A percentile compares a stretch with the other conserved stretches of the same genome.
Evolutionary conservation across 2,888 invertebrate genomes (phyloP).

Genomic region (Ceriagrion tenellum): DNA sequence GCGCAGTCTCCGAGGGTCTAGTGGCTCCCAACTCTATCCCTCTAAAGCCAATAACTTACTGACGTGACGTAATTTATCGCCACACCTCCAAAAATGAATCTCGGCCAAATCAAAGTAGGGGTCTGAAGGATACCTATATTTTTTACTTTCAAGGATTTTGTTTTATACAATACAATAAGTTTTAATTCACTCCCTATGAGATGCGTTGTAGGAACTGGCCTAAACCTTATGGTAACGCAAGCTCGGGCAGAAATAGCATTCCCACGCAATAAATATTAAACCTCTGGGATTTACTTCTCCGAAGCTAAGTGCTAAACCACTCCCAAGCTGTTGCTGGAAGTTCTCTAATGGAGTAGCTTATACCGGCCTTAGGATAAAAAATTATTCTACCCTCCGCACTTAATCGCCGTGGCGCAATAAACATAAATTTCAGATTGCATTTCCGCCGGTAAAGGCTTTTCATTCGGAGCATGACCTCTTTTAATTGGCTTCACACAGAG

Average conservation of each 20-base stretch:
- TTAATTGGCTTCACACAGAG: conserved; percentile 56
- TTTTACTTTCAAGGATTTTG: too few species aligned
- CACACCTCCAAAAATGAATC: too few species aligned
- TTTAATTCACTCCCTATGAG: too few species aligned
- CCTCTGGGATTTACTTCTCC: background rate
- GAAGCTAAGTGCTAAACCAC: background rate
- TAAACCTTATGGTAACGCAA: background rate
- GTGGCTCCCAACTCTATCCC: too few species aligned
- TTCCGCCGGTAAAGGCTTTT: conserved; percentile 51
- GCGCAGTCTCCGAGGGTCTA: too few species aligned
- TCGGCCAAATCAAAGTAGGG: too few species aligned
- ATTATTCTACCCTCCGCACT: background rate
- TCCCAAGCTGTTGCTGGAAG: background rate
- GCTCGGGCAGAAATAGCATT: background rate
- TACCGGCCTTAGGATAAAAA: background rate
- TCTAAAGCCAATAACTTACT: too few species aligned
- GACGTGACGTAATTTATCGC: too few species aligned
- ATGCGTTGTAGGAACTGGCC: too few species aligned
- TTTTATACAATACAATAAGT: too few species aligned
- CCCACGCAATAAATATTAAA: background rate
- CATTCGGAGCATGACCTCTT: conserved; percentile 48
- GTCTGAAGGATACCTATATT: too few species aligned
- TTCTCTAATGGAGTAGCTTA: background rate
- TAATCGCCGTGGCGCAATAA: conserved; percentile 33
- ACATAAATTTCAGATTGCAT: conserved; percentile 36